Conservation (phyloP, 2,888 invertebrate genomes). For the Gnatocerus cornutus region DNA sequence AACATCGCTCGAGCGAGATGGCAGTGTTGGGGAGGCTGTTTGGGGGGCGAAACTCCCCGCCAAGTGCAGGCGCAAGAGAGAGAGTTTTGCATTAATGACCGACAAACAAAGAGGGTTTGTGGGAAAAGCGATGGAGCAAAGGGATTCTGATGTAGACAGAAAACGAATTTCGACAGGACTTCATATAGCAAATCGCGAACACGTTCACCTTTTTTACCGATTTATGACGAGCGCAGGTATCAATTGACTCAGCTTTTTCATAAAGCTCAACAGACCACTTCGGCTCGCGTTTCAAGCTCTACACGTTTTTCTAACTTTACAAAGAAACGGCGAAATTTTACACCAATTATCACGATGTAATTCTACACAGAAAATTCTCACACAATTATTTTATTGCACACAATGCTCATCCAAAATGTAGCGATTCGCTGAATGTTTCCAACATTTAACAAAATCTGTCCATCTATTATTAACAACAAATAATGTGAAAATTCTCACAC, state of each 20-base stretch:
- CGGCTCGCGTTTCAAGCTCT: neutral
- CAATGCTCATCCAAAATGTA: too few species aligned
- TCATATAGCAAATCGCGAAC: slow-evolving; percentile 22
- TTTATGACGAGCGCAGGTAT: slow-evolving; percentile 24
- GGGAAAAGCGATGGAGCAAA: slow-evolving; percentile 56
- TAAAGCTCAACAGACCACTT: slow-evolving; percentile 13
- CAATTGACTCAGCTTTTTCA: slow-evolving; percentile 33
- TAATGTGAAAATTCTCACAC: too few species aligned
- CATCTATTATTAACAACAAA: too few species aligned
- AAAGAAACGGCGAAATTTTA: neutral
- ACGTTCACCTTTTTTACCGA: slow-evolving; percentile 26
- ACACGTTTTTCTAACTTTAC: slow-evolving; percentile 3
- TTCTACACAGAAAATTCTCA: too few species aligned
- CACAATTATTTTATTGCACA: too few species aligned
- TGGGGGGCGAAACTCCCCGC: slow-evolving; percentile 54
- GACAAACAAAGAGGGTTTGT: slow-evolving; percentile 62
- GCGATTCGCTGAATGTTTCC: too few species aligned
- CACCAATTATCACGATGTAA: too few species aligned
- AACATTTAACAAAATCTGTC: too few species aligned
- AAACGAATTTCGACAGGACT: slow-evolving; percentile 46
- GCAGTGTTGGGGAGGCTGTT: slow-evolving; percentile 52
- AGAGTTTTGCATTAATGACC: slow-evolving; percentile 64
- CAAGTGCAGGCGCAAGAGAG: slow-evolving; percentile 63
- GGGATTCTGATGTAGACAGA: slow-evolving; percentile 51
- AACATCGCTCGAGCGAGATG: slow-evolving; percentile 56